Evolutionary conservation across 2,113 vertebrate species (phyloP).

Genomic region (Phoenicopterus ruber): DNA sequence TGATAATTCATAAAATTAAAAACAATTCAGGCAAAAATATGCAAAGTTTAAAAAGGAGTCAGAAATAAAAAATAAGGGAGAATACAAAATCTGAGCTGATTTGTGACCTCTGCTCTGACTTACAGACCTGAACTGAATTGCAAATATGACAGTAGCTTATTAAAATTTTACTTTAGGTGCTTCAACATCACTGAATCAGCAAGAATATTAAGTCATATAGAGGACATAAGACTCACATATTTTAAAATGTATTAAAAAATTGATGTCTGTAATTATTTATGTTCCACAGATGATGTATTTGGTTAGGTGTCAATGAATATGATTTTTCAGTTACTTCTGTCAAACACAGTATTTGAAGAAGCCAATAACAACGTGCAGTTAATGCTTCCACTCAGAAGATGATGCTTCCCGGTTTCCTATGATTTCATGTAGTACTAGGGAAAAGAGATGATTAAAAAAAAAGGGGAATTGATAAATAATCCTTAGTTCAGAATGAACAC

Average conservation of each 20-base stretch:
- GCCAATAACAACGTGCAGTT: background rate
- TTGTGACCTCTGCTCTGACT: background rate
- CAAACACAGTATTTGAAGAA: background rate
- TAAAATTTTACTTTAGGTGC: background rate
- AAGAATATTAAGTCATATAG: background rate
- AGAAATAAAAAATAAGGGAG: background rate
- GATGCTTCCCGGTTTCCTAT: background rate
- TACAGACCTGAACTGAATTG: background rate
- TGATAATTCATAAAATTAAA: background rate
- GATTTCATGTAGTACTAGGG: background rate
- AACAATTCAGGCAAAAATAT: background rate
- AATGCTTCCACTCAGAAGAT: background rate
- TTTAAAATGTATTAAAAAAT: background rate
- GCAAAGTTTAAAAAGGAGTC: background rate
- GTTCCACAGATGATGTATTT: background rate
- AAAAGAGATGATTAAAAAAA: background rate
- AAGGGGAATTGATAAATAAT: background rate
- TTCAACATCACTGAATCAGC: background rate
- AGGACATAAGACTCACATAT: background rate
- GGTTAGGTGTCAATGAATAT: background rate
- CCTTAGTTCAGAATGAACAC: background rate
- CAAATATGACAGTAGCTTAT: background rate
- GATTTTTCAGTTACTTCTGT: background rate
- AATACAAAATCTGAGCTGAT: background rate
- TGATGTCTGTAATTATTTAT: background rate